Evolutionary conservation across 2,113 vertebrate genomes (phyloP).

Genomic region (Lycaon pictus): DNA sequence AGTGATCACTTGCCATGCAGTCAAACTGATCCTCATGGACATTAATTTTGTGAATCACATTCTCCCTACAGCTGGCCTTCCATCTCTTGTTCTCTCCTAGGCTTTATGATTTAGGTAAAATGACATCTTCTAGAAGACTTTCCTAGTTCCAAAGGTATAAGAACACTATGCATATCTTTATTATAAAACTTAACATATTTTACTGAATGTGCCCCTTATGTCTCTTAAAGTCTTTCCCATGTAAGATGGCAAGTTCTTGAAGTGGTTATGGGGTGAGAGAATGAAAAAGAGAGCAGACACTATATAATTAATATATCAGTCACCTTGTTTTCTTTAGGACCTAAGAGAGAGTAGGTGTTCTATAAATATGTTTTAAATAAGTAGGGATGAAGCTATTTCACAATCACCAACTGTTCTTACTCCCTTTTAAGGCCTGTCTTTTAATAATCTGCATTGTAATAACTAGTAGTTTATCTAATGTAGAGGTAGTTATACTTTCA

Average conservation of each 20-base stretch:
- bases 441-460: not conserved
- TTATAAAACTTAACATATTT: not conserved
- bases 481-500: constrained; percentile 4
- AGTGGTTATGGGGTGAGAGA: not conserved
- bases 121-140: not conserved
- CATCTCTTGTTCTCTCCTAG: not conserved
- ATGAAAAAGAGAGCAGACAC: not conserved
- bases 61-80: not conserved
- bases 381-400: not conserved
- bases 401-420: not conserved
- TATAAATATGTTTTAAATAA: not conserved
- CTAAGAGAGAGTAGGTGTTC: not conserved
- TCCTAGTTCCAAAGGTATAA: not conserved
- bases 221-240: not conserved
- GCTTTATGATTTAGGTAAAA: constrained; percentile 1
- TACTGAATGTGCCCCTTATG: not conserved
- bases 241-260: not conserved
- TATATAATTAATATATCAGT: not conserved
- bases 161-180: not conserved
- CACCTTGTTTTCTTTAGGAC: not conserved
- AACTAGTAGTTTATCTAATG: not conserved
- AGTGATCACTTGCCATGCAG: not conserved
- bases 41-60: not conserved
- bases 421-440: not conserved
- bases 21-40: not conserved